These are phyloP conservation scores for Plumapathes pennacea DNA, from an alignment of 92 coral and sea anemone species.

Conservation along the genomic window DNA sequence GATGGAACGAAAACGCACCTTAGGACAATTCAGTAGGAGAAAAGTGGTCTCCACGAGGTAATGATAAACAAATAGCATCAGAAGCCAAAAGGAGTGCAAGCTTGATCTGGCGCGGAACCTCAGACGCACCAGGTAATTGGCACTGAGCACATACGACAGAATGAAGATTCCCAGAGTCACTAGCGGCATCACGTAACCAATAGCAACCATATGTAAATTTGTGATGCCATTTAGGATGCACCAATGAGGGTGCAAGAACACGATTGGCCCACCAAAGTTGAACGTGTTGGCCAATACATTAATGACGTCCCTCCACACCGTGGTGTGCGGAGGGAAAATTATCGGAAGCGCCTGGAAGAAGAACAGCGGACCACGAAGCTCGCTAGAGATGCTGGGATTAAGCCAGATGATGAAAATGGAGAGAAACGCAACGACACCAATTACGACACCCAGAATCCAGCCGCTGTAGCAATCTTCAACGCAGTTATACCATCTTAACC, in stretches of 20 bases:
- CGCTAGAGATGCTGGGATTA: conserved; percentile 89
- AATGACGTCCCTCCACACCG: conserved; percentile 57
- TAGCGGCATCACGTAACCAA: conserved; percentile 78
- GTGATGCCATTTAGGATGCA: conserved; percentile 63
- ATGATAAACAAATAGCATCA: conserved; percentile 79
- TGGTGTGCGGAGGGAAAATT: conserved; percentile 57
- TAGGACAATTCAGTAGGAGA: conserved; percentile 73
- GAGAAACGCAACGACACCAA: conserved; percentile 49
- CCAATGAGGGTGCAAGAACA: conserved; percentile 55
- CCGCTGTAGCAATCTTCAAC: conserved; percentile 35
- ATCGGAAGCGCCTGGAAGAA: conserved; percentile 94
- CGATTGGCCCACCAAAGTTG: conserved; percentile 82
- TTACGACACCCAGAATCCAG: conserved; percentile 63
- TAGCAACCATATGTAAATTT: conserved; percentile 66
- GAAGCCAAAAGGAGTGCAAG: conserved; percentile 90
- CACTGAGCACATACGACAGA: conserved; percentile 69
- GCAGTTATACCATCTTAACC: conserved; percentile 66
- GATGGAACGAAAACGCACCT: too few species aligned
- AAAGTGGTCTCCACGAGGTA: conserved; percentile 76
- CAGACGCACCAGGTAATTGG: conserved; percentile 60
- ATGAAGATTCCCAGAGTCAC: conserved; percentile 64
- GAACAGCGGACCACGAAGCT: conserved; percentile 94
- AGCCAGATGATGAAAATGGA: conserved; percentile 69
- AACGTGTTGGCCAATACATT: conserved; percentile 54
- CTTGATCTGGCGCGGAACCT: conserved; percentile 80